phyloP scores from a whole-genome alignment of 1,140 invertebrate genomes.

The Scaptomyza montana region DNA sequence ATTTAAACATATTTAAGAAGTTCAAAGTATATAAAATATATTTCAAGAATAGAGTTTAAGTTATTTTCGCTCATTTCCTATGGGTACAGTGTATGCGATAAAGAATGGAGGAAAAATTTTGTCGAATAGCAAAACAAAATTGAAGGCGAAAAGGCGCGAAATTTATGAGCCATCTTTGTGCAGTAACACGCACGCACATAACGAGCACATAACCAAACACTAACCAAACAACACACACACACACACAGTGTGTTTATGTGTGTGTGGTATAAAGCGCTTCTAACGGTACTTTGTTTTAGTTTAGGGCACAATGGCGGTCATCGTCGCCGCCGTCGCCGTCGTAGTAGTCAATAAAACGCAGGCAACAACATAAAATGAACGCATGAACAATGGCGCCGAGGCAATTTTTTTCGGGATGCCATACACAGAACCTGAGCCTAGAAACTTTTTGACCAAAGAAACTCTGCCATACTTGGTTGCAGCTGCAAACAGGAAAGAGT shows the following conservation, averaged over 20 bases:
- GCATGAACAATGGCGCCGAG: slow-evolving; percentile 62
- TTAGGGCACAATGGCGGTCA: slow-evolving; percentile 76
- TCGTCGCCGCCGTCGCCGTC: slow-evolving; percentile 17
- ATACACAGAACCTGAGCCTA: not conserved
- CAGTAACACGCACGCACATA: slow-evolving; percentile 80
- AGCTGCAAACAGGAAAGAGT: slow-evolving; percentile 29
- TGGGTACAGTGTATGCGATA: too few species aligned
- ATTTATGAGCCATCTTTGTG: slow-evolving; percentile 80
- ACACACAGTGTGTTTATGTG: slow-evolving; percentile 1
- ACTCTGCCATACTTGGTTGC: slow-evolving; percentile 68
- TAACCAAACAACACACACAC: slow-evolving; percentile 26
- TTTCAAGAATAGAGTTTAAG: too few species aligned
- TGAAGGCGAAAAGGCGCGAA: slow-evolving; percentile 78
- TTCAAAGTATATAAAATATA: too few species aligned
- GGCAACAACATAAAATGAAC: slow-evolving; percentile 77
- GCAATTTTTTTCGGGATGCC: not conserved
- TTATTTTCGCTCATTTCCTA: too few species aligned
- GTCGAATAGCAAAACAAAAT: slow-evolving; percentile 35
- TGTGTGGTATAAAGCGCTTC: slow-evolving; percentile 55
- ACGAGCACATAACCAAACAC: slow-evolving; percentile 71
- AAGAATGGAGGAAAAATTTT: not conserved
- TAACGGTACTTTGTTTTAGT: slow-evolving; percentile 81
- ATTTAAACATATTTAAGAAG: too few species aligned
- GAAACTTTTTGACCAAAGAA: slow-evolving; percentile 63
- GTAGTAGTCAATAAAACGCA: slow-evolving; percentile 77